Evolutionary conservation across 2,113 vertebrate genomes (phyloP).

Genomic region (Asarcornis scutulata): DNA sequence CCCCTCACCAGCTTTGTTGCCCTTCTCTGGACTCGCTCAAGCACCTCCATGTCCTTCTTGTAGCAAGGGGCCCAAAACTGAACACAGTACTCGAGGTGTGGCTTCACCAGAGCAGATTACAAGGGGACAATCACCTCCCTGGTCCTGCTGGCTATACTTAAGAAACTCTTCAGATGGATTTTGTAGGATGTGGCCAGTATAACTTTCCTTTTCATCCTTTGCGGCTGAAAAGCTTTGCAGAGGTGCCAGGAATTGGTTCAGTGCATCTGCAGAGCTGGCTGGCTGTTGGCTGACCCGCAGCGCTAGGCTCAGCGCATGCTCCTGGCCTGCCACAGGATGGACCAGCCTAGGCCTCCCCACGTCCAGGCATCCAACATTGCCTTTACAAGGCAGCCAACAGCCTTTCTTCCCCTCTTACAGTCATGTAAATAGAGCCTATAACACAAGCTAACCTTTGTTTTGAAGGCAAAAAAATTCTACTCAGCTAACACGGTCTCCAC

Average conservation of each 20-base stretch:
- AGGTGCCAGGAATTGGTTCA: not conserved
- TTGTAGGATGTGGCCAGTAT: fast-evolving
- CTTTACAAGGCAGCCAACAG: not conserved
- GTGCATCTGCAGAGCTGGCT: not conserved
- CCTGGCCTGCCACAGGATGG: not conserved
- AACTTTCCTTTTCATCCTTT: not conserved
- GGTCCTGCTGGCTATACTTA: not conserved
- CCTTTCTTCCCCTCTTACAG: not conserved
- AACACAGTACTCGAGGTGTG: too few relatives aligned
- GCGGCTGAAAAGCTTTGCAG: not conserved
- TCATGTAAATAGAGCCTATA: not conserved
- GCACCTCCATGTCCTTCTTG: too few relatives aligned
- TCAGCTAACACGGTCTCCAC: not conserved
- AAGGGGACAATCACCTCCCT: too few relatives aligned
- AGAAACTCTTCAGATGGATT: not conserved
- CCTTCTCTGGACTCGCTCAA: too few relatives aligned
- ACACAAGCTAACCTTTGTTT: not conserved
- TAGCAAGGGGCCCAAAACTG: too few relatives aligned
- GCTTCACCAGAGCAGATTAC: too few relatives aligned
- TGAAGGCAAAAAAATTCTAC: not conserved
- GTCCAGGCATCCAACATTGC: not conserved
- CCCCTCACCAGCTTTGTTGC: too few relatives aligned
- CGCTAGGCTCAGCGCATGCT: too few relatives aligned
- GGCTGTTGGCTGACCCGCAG: not conserved
- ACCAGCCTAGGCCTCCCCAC: too few relatives aligned